These are phyloP conservation scores for Drosophila aldrichi DNA, from an alignment of 2,888 invertebrate species.

Conservation along the genomic window DNA sequence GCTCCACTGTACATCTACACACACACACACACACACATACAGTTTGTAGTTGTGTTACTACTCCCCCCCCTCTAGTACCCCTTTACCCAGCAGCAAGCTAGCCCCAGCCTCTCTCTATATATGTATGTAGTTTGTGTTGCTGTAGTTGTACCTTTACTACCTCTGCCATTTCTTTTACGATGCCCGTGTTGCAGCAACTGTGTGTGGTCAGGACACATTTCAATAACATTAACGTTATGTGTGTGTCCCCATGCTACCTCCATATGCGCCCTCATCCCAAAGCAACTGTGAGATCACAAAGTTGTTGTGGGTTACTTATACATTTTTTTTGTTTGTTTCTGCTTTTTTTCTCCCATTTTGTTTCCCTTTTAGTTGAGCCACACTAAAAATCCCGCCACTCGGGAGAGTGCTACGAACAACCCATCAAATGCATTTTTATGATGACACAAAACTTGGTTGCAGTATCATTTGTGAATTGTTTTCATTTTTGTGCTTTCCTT, in stretches of 20 bases:
- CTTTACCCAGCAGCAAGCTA: neutral
- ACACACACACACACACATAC: neutral
- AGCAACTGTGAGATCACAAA: conserved; percentile 56
- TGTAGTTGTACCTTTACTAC: conserved; percentile 60
- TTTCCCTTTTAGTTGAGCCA: conserved; percentile 24
- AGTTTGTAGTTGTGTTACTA: conserved; percentile 24
- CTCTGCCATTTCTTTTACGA: conserved; percentile 70
- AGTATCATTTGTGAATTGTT: conserved; percentile 62
- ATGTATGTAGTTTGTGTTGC: conserved; percentile 57
- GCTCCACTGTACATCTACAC: conserved; percentile 23
- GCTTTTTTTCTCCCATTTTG: neutral
- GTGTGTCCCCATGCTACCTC: conserved; percentile 30
- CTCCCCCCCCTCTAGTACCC: conserved; percentile 24
- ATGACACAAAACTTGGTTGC: conserved; percentile 48
- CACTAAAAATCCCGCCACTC: conserved; percentile 56
- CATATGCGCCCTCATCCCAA: conserved; percentile 24
- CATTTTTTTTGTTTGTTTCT: neutral
- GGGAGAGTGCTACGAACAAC: conserved; percentile 23
- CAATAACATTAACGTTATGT: conserved; percentile 69
- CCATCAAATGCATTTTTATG: conserved; percentile 59
- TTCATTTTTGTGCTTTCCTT: conserved; percentile 1
- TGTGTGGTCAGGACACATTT: conserved; percentile 62
- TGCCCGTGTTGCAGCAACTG: conserved; percentile 49
- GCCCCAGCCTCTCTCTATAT: neutral
- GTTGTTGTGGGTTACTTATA: conserved; percentile 51